These are phyloP conservation scores for Hydrocynus forskahlii DNA, from an alignment of 2,797 vertebrate genomes.

Conservation along the genomic window DNA sequence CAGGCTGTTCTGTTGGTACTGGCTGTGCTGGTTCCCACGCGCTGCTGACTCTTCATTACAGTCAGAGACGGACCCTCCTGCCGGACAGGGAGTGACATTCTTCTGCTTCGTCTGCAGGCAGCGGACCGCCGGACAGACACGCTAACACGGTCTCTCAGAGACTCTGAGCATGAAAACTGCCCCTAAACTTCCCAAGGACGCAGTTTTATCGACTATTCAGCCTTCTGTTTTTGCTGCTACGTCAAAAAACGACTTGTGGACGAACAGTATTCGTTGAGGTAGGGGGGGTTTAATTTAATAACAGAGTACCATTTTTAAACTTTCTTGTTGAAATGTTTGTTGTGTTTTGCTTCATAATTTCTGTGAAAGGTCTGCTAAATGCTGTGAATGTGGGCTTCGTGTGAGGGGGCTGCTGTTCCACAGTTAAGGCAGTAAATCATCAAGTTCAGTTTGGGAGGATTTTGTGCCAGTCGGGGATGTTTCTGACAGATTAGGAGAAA, in stretches of 20 bases:
- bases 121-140: constrained; percentile 5
- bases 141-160: neutral
- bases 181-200: neutral
- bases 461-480: constrained; percentile 49
- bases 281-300: too few species aligned
- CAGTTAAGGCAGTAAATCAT: constrained; percentile 10
- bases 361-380: neutral
- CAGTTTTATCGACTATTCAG: neutral
- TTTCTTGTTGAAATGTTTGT: too few species aligned
- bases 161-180: neutral
- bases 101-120: neutral
- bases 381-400: too few species aligned
- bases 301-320: too few species aligned
- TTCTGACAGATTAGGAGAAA: constrained; percentile 21
- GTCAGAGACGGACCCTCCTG: constrained; percentile 30
- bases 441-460: constrained; percentile 2
- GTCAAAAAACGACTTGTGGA: neutral
- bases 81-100: constrained; percentile 28
- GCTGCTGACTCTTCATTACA: constrained; percentile 54
- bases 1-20: constrained; percentile 11
- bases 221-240: neutral
- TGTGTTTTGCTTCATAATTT: too few species aligned
- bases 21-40: neutral
- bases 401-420: neutral
- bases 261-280: too few species aligned